Percentiles rank a stretch among this genome's conserved stretches.
Evolutionary conservation across 1,140 invertebrate genomes (phyloP).

Genomic region (fruit fly (Drosophila melanogaster)): DNA sequence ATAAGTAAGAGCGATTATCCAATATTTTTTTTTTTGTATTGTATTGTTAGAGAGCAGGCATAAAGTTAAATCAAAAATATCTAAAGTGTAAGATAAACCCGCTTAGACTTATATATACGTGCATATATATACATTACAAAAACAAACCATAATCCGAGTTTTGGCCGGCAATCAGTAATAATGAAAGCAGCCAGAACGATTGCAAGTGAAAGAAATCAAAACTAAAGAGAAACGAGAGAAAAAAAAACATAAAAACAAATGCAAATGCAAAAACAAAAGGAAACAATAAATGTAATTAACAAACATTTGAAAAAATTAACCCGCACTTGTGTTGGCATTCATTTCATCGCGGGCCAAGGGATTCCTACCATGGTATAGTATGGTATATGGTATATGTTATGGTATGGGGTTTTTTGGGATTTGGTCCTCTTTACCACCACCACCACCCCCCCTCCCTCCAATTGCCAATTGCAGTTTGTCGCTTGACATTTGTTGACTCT

Average conservation of each 20-base stretch:
- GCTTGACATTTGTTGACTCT: conserved; percentile 79
- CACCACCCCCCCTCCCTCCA: background rate
- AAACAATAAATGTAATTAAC: conserved; percentile 65
- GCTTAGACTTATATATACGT: conserved; percentile 48
- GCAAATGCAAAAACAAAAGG: conserved; percentile 31
- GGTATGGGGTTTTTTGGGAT: background rate
- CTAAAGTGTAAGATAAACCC: conserved; percentile 44
- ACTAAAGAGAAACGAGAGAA: conserved; percentile 33
- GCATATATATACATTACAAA: conserved; percentile 19
- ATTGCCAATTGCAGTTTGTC: conserved; percentile 34
- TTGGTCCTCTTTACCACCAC: no score
- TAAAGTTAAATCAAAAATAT: conserved; percentile 56
- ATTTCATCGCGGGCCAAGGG: background rate
- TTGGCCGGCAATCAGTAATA: conserved; percentile 19
- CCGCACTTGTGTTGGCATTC: conserved; percentile 1
- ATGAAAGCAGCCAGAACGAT: conserved; percentile 5
- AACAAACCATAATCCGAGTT: conserved; percentile 3
- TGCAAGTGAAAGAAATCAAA: conserved; percentile 51
- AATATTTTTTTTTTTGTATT: conserved; percentile 47
- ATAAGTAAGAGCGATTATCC: conserved; percentile 33
- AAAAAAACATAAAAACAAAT: conserved; percentile 13
- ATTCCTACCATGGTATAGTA: background rate
- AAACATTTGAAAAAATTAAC: conserved; percentile 53
- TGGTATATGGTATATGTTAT: background rate
- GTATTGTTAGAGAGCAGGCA: conserved; percentile 29